Base-by-base conservation (phyloP, 2,113 vertebrate species). In the Ivindomyrus marchei region DNA sequence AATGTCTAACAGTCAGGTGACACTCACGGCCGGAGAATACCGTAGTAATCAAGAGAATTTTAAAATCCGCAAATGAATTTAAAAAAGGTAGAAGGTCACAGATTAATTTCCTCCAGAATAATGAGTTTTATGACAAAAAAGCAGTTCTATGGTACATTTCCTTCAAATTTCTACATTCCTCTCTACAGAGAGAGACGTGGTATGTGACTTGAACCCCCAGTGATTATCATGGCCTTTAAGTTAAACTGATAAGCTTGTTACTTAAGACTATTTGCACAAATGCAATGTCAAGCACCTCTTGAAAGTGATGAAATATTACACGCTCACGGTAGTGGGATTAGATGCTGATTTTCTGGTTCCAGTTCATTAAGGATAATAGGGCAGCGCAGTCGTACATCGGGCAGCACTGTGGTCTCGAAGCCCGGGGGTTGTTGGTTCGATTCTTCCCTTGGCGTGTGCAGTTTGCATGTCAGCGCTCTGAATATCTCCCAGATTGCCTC, bases 181-280 rank as follows among this genome's bases (percentile, higher is more conserved):
- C 27, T 36, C 66, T 74, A 15, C 27, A 13, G 27, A 74, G 27
- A 31, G 27, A 74, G n/a, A 74, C 0, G 10, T 17, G 70, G 31
- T 19, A 42, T 42, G 36, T 36, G 74, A 42, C 74, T 80, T 80
- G 74, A 80, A 80, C 13, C 36, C 74, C 74, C 15, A 39, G n/a
- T 77, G 70, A 77, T 80, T 42, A 42, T 80, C 36, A 80, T 42
- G 74, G 15, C 36, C 36, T 80, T 80, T 80, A 42, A 80, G 74
- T 42, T 80, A 80, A 80, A 80, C 36, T 39, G 36, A 80, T 80
- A 80, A 80, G 36, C 74, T 80, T 42, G 31, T 80, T 42, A 80
- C 74, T 80, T 80, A 42, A 80, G 31, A 80, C 36, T 42, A 80
- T 80, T 80, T 80, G 74, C 74, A 80, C 74, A 80, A 80, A 80